Base-by-base conservation (phyloP, 2,113 vertebrate species). In the Pungitius pungitius region DNA sequence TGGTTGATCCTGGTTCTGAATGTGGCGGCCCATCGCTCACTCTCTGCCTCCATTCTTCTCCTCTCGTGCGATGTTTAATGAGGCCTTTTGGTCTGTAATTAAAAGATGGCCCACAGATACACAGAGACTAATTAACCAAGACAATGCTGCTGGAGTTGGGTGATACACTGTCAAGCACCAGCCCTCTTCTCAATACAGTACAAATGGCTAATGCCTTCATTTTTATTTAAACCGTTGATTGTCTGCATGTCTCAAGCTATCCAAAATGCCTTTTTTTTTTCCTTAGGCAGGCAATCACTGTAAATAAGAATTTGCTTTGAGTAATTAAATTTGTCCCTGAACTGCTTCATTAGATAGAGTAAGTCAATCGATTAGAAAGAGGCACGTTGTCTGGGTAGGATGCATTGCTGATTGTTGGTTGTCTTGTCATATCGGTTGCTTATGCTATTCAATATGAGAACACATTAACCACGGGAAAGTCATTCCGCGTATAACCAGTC, bases 31-130 rank as follows among this genome's bases (percentile, higher is more conserved):
- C 55, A 43, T 90, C 87, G 86, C 85, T 73, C 47, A 12, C 83
- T 79, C 71, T 86, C 81, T 74, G 77, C 60, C 73, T 60, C 75
- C 51, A 49, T 71, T 84, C 79, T 74, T 72, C 78, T 88, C 56
- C 62, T 85, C 83, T 77, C 85, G 86, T 93, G 89, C 92, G 82
- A 91, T 91, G 87, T 87, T 91, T 91, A 94, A 93, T 91, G 86
- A 89, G 85, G 81, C 83, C 77, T 91, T 90, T 88, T 90, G 87
- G 82, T 92, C 90, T 73, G 85, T 91, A 93, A 93, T 92, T 91
- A 93, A 93, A 93, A 91, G 87, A 90, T 90, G 80, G 85, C 91
- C 86, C 86, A 87, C 84, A 91, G 92, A 92, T 90, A 90, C 82
- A 87, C 72, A 70, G 82, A 83, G 86, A 87, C 91, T 93, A 92